phyloP scores from a whole-genome alignment of 2,113 vertebrate species.

The Sciurus niger region DNA sequence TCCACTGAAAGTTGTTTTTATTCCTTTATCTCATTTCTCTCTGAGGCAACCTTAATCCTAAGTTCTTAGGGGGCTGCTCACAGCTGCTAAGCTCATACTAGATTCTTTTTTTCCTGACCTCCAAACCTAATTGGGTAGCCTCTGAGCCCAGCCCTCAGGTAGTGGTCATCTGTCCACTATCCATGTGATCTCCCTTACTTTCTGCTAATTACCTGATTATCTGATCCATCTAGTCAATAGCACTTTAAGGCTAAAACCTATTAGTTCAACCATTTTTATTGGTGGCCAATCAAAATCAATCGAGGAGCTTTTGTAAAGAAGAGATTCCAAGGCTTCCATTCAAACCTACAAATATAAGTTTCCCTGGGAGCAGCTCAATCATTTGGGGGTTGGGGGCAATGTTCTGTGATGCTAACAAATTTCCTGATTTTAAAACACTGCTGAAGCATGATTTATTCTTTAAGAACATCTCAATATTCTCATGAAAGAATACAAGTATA shows the following conservation, averaged over 20 bases:
- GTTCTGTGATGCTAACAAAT: background rate
- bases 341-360: background rate
- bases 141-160: background rate
- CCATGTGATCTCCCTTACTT: background rate
- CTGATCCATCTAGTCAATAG: background rate
- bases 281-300: background rate
- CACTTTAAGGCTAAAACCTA: background rate
- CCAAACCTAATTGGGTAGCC: background rate
- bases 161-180: background rate
- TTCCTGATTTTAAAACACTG: background rate
- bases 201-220: background rate
- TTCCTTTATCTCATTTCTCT: background rate
- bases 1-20: background rate
- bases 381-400: background rate
- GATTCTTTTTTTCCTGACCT: background rate
- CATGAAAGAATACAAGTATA: background rate
- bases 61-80: background rate
- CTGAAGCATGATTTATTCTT: background rate
- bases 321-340: background rate
- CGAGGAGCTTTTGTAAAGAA: background rate
- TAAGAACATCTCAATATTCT: background rate
- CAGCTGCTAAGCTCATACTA: background rate
- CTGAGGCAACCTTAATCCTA: background rate
- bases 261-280: background rate
- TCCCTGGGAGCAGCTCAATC: background rate